Percentiles rank a stretch among this genome's conserved stretches.
phyloP scores from a whole-genome alignment of 1,140 invertebrate species.

The Campoletis sonorensis region DNA sequence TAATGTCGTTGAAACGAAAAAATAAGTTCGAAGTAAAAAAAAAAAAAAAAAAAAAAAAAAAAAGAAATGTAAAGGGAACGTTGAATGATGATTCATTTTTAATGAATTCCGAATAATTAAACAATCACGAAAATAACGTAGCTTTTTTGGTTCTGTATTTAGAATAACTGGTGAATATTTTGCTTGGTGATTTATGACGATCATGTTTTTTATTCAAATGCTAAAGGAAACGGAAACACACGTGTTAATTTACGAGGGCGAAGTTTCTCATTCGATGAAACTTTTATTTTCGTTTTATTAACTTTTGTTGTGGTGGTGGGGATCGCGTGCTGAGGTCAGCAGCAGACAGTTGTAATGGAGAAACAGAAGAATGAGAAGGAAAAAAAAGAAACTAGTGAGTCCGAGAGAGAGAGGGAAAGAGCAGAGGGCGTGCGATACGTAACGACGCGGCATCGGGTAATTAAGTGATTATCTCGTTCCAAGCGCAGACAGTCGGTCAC shows the following conservation, averaged over 20 bases:
- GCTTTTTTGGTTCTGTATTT: no score
- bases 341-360: constrained; percentile 36
- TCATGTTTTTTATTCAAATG: constrained; percentile 42
- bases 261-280: constrained; percentile 22
- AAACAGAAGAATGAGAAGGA: not conserved
- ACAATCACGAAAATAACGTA: no score
- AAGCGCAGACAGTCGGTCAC: constrained; percentile 54
- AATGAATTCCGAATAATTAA: no score
- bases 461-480: constrained; percentile 65
- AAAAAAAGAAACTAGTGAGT: not conserved
- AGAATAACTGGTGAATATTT: no score
- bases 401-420: not conserved
- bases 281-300: constrained; percentile 48
- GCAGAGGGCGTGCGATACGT: constrained; percentile 22
- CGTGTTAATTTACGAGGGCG: constrained; percentile 24
- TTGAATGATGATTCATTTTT: no score
- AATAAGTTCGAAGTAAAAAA: no score
- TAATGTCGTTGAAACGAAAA: no score
- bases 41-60: no score
- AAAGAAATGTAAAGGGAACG: no score
- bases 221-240: constrained; percentile 25
- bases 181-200: no score
- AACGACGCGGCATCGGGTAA: constrained; percentile 59
- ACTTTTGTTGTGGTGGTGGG: constrained; percentile 23
- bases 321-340: constrained; percentile 58